These are phyloP conservation scores for Paramormyrops hopkinsi DNA, from an alignment of 2,797 vertebrate genomes.

Conservation along the genomic window DNA sequence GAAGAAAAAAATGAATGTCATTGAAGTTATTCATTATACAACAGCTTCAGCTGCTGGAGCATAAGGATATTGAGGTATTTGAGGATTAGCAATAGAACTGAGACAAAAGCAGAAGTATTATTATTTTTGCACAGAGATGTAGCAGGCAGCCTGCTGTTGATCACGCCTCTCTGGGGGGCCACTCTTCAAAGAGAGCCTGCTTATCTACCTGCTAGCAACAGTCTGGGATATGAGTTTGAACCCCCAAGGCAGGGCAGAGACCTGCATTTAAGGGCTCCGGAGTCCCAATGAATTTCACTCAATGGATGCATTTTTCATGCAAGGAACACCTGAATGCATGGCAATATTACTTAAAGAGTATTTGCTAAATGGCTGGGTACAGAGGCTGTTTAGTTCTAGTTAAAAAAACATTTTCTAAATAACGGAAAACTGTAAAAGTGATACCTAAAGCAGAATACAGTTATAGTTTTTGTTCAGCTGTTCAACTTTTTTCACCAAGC, in stretches of 20 bases:
- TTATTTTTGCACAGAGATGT: not conserved
- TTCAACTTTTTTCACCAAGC: not conserved
- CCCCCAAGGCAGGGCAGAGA: not conserved
- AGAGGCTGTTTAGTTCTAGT: not conserved
- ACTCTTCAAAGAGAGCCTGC: not conserved
- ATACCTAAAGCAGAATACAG: not conserved
- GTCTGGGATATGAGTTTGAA: not conserved
- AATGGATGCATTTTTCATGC: not conserved
- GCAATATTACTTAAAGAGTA: not conserved
- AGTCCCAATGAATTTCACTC: not conserved
- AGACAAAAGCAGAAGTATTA: not conserved
- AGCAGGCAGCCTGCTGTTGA: not conserved
- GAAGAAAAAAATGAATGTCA: not conserved
- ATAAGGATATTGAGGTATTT: not conserved
- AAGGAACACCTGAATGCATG: not conserved
- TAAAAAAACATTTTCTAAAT: not conserved
- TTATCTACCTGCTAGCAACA: not conserved
- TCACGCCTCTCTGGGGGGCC: not conserved
- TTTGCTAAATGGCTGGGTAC: not conserved
- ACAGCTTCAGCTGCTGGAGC: not conserved
- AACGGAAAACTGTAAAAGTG: not conserved
- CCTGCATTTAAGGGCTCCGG: not conserved
- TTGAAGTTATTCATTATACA: not conserved
- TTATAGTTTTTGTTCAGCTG: not conserved
- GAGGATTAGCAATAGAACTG: not conserved